Base-by-base conservation (phyloP, 1,140 invertebrate genomes). In the Drosophila tristis region DNA sequence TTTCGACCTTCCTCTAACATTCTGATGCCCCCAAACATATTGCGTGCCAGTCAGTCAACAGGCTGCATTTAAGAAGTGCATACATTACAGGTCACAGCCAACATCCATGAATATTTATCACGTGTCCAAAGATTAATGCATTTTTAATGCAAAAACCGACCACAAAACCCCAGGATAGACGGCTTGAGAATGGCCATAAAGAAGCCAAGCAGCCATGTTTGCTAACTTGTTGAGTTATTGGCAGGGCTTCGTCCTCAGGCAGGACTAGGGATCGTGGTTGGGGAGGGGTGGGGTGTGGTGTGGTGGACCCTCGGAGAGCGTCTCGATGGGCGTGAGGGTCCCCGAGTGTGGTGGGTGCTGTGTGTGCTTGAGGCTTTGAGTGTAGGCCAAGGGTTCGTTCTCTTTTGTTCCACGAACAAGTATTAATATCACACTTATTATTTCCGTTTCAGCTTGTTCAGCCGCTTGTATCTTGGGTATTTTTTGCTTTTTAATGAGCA, bases 351-450 rank as follows among this genome's bases (percentile, higher is more conserved):
- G 13, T 45, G 16, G 26, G 23, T 35, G 31, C 5, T 42, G 49
- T 64, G 23, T 49, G 48, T 45, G 26, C 45, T 31, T 25, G 66
- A 48, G 63, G 31, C 31, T 35, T 35, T 35, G 31, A 35, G 31
- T 35, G 31, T 35, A 35, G 35, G 35, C 35, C 35, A 39, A 39
- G 35, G 35, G 35, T 39, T 63, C 56, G 42, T 44, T 62, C 43
- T 35, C 61, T 49, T 75, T 75, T 75, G 73, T 74, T 39, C 54
- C 62, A 47, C 5, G 66, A 50, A 25, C 62, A 63, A 70, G 76
- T 86, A 81, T 74, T 86, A 87, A 86, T 87, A 86, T 80, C 81
- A 77, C 78, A 81, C 81, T 87, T 86, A 78, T 86, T 87, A 77
- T 78, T 78, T 74, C 45, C 65, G 49, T 61, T 60, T 29, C 55